Conservation (phyloP, 2,888 invertebrate species). For the Heliconius ethilla region DNA sequence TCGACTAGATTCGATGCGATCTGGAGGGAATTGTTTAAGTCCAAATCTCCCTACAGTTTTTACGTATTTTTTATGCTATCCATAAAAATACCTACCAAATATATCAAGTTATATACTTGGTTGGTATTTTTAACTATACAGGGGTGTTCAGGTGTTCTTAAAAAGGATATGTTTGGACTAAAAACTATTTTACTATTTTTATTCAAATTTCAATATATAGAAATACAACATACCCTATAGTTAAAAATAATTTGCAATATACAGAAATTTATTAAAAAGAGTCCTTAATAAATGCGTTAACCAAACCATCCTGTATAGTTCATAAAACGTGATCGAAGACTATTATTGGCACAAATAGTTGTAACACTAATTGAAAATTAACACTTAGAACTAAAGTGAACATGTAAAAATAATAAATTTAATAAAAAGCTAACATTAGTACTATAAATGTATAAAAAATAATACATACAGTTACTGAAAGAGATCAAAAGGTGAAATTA, state of each 20-base stretch:
- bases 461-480: constrained; percentile 2
- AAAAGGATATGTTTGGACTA: too few species aligned
- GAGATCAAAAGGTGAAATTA: background rate
- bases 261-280: background rate
- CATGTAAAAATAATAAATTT: constrained; percentile 7
- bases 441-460: constrained; percentile 15
- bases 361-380: constrained; percentile 9
- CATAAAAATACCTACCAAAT: too few species aligned
- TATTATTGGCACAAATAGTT: constrained; percentile 21
- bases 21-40: constrained; percentile 38
- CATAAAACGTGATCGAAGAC: constrained; percentile 9
- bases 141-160: background rate
- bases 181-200: background rate
- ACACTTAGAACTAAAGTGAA: constrained; percentile 22
- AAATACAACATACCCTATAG: background rate
- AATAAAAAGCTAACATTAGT: constrained; percentile 8
- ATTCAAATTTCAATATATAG: background rate
- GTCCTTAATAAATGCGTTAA: background rate
- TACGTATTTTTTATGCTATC: constrained; percentile 17
- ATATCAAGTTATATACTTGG: background rate
- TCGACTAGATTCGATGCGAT: constrained; percentile 34
- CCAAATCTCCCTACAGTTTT: constrained; percentile 20
- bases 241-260: background rate
- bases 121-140: constrained; percentile 4
- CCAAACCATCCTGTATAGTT: background rate